phyloP scores from a whole-genome alignment of 2,113 vertebrate species.

The Laterallus jamaicensis region DNA sequence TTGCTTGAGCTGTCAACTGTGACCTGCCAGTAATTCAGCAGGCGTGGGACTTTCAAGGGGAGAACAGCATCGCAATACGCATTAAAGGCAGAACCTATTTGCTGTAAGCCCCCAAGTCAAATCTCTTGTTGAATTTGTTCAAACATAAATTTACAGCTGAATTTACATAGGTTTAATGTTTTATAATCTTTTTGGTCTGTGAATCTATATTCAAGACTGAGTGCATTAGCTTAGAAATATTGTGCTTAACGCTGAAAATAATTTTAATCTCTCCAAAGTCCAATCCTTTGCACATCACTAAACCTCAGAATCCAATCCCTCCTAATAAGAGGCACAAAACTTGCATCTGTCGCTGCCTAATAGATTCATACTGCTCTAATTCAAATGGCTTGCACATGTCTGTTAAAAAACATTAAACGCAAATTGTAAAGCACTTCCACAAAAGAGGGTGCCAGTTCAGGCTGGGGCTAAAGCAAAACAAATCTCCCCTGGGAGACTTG shows the following conservation, averaged over 20 bases:
- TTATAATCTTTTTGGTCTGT: slow-evolving; percentile 74
- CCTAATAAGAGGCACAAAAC: slow-evolving; percentile 60
- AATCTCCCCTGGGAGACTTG: background rate
- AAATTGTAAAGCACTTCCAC: background rate
- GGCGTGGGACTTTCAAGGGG: slow-evolving; percentile 58
- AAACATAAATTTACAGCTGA: slow-evolving; percentile 74
- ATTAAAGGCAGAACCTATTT: slow-evolving; percentile 58
- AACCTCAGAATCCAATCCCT: slow-evolving; percentile 64
- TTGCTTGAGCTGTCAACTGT: slow-evolving; percentile 74
- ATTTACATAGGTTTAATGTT: slow-evolving; percentile 80
- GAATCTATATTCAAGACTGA: slow-evolving; percentile 73
- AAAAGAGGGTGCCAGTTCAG: background rate
- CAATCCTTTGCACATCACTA: slow-evolving; percentile 69
- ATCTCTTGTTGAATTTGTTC: slow-evolving; percentile 76
- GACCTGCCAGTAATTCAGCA: slow-evolving; percentile 68
- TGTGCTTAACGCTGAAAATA: slow-evolving; percentile 73
- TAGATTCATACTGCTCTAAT: slow-evolving; percentile 55
- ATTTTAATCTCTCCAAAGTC: slow-evolving; percentile 74
- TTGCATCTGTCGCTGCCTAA: slow-evolving; percentile 52
- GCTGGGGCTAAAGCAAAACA: background rate
- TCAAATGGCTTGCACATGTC: background rate
- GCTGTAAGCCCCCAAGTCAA: slow-evolving; percentile 71
- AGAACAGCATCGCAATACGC: background rate
- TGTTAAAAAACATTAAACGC: slow-evolving; percentile 10
- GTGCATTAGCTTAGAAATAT: slow-evolving; percentile 63